Base-by-base conservation (phyloP, 2,888 invertebrate species). In the Ischnus inquisitorius region DNA sequence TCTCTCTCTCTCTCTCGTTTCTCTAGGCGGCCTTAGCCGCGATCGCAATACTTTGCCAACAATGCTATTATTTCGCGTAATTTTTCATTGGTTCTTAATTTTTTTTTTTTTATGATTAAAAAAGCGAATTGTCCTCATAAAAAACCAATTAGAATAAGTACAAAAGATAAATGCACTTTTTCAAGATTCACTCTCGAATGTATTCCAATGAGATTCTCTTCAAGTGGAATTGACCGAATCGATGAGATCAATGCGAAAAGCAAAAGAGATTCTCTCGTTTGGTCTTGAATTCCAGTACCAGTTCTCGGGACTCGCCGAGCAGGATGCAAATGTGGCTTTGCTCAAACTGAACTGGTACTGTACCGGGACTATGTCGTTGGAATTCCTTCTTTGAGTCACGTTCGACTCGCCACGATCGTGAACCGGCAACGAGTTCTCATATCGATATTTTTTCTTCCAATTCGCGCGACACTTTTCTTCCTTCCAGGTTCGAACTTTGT, bases 221-320 rank as follows among this genome's bases (percentile, higher is more conserved):
- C 14, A 60, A 28, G 57, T 60, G 14, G 57, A 60, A 60, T 12
- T 51, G 10, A 14, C 48, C 43, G 8, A 4, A 14, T 39, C n/a
- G 34, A 67, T 46, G 72, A 82, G 77, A 72, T 68, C 67, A 74
- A 78, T 41, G 54, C 39, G 41, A 57, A 19, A 62, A 60, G 77
- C 67, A 83, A 76, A 78, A 71, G n/a, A 12, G 67, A 78, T 69
- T 67, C 74, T 48, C 71, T 67, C 75, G 82, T 82, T 84, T 82
- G 84, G 75, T 84, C 84, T 79, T 84, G 84, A 84, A 76, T 82
- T 72, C 51, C 75, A 79, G 51, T 82, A 82, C 82, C 79, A 82
- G 84, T 79, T 82, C 69, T 65, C 74, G 48, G 77, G 76, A 69
- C 75, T 71, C 69, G 71, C n/a, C n/a, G 8, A 81, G 41, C 82